phyloP scores from a whole-genome alignment of 2,797 vertebrate species.

The Cyprinodon diabolis region DNA sequence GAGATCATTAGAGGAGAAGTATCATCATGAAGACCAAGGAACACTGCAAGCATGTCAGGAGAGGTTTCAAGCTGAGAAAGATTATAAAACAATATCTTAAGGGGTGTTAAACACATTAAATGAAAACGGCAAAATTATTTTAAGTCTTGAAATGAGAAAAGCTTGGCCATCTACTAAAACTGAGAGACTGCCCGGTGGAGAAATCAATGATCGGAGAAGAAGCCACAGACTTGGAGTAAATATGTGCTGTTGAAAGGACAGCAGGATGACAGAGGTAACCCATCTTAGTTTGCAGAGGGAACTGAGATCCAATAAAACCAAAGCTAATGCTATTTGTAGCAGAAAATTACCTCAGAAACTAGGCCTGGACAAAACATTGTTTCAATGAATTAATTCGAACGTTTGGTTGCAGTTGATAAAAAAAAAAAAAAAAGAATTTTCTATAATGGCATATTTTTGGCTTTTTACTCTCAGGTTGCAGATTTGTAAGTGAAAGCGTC shows the following conservation, averaged over 20 bases:
- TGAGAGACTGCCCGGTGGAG: background rate
- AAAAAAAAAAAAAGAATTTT: no score
- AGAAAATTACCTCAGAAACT: background rate
- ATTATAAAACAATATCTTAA: background rate
- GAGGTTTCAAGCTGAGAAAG: background rate
- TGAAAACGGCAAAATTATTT: background rate
- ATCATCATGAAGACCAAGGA: background rate
- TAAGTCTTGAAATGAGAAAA: background rate
- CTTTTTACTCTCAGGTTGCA: no score
- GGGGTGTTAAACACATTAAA: background rate
- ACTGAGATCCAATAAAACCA: background rate
- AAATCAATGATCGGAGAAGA: background rate
- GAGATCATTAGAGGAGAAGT: background rate
- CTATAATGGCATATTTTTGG: no score
- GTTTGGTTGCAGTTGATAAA: no score
- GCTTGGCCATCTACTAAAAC: background rate
- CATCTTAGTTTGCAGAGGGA: background rate
- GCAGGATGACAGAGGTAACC: no score
- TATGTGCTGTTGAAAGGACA: background rate
- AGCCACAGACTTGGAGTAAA: background rate
- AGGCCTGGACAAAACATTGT: no score
- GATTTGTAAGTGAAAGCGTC: no score
- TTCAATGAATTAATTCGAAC: no score
- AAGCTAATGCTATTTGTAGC: background rate
- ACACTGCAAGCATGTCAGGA: background rate